These are phyloP conservation scores for Scylla paramamosain DNA, from an alignment of 1,140 invertebrate genomes.

Conservation along the genomic window DNA sequence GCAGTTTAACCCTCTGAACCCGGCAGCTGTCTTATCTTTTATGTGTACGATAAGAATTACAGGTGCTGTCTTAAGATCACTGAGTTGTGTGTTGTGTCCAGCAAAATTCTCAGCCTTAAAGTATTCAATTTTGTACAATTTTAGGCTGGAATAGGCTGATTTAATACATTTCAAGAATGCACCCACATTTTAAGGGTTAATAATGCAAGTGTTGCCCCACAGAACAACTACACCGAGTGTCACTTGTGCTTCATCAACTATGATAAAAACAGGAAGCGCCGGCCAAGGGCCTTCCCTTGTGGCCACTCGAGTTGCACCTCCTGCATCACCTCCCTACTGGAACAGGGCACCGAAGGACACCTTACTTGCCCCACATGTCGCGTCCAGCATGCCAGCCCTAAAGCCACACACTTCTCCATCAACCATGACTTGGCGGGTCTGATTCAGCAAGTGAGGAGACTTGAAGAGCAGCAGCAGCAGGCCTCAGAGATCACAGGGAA, in stretches of 20 bases:
- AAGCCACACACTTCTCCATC: conserved; percentile 15
- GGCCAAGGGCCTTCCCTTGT: background rate
- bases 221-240: background rate
- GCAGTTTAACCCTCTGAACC: too few species aligned
- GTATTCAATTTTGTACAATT: too few species aligned
- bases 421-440: conserved; percentile 38
- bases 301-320: background rate
- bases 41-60: too few species aligned
- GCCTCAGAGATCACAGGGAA: background rate
- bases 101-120: too few species aligned
- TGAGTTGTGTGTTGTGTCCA: too few species aligned
- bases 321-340: background rate
- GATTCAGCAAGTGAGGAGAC: background rate
- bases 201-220: too few species aligned
- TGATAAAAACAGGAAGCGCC: background rate
- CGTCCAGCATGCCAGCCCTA: background rate
- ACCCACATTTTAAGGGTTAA: too few species aligned
- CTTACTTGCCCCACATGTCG: background rate
- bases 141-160: too few species aligned
- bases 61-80: too few species aligned
- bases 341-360: background rate
- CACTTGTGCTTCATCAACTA: background rate
- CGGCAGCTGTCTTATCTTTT: too few species aligned
- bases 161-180: too few species aligned
- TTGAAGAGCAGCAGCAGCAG: background rate